Percentiles rank a stretch among this genome's conserved stretches.
Conservation (phyloP, 2,797 vertebrate species). For the Pangasius djambal region DNA sequence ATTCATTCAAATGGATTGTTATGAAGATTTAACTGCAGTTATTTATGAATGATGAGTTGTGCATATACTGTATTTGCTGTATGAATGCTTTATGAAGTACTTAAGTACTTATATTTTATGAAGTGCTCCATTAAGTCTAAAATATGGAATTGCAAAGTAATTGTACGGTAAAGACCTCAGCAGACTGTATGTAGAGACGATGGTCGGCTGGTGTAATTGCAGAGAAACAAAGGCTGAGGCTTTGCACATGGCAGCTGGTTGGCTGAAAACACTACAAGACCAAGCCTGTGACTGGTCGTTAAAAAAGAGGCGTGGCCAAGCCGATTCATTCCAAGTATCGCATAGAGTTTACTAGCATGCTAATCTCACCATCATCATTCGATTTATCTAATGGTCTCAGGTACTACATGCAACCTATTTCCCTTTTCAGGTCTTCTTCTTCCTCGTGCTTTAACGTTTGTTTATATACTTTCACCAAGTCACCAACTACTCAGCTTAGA, state of each 20-base stretch:
- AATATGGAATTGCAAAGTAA: neutral
- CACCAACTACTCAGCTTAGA: neutral
- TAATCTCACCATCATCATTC: neutral
- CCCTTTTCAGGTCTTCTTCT: neutral
- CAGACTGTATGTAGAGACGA: neutral
- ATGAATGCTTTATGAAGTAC: constrained; percentile 7
- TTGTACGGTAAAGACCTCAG: neutral
- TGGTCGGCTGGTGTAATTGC: neutral
- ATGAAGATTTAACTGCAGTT: neutral
- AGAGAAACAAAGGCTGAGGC: neutral
- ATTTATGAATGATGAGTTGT: neutral
- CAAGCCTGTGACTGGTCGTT: neutral
- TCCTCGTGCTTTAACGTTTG: neutral
- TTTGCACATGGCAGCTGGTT: neutral
- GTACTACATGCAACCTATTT: neutral
- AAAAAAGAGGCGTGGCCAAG: neutral
- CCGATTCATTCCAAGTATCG: neutral
- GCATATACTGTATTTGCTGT: constrained; percentile 9
- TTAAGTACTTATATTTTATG: constrained; percentile 11
- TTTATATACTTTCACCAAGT: neutral
- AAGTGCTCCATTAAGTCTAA: constrained; percentile 11
- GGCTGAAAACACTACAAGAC: neutral
- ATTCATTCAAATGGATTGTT: constrained; percentile 9
- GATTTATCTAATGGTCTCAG: neutral
- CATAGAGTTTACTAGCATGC: neutral